Evolutionary conservation across 1,140 invertebrate species (phyloP).

Genomic region (Drosophila triauraria): DNA sequence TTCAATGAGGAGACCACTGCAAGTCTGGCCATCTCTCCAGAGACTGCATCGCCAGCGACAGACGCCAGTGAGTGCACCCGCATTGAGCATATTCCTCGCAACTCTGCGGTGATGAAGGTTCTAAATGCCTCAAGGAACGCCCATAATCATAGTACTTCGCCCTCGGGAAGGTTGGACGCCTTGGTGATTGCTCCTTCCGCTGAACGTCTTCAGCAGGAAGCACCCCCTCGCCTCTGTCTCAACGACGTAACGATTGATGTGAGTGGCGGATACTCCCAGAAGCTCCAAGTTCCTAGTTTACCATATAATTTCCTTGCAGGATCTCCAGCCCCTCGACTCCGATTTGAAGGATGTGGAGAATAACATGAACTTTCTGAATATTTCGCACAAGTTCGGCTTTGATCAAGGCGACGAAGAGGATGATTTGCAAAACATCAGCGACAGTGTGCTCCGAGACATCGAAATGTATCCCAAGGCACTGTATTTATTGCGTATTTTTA

Average conservation of each 20-base stretch:
- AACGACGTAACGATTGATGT: conserved; percentile 64
- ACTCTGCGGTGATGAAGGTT: conserved; percentile 62
- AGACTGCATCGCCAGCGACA: not conserved
- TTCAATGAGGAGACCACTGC: conserved; percentile 41
- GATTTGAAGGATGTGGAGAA: conserved; percentile 50
- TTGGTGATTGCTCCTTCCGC: conserved; percentile 46
- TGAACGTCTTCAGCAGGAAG: conserved; percentile 4
- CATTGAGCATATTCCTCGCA: conserved; percentile 53
- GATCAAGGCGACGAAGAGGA: conserved; percentile 37
- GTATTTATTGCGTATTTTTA: conserved; percentile 17
- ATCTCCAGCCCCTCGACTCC: no score
- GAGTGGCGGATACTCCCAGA: not conserved
- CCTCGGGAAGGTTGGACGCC: conserved; percentile 76
- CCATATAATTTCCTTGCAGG: conserved; percentile 22
- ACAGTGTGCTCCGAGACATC: conserved; percentile 72
- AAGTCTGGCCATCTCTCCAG: conserved; percentile 21
- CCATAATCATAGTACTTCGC: conserved; percentile 79
- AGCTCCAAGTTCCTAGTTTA: no score
- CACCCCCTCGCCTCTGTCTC: conserved; percentile 50
- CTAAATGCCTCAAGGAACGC: conserved; percentile 70
- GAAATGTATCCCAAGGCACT: conserved; percentile 40
- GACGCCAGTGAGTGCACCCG: conserved; percentile 63
- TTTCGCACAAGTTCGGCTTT: conserved; percentile 22
- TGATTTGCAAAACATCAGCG: conserved; percentile 71
- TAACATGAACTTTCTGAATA: conserved; percentile 24